phyloP scores from a whole-genome alignment of 2,888 invertebrate genomes.

The Tolmerus cingulatus region DNA sequence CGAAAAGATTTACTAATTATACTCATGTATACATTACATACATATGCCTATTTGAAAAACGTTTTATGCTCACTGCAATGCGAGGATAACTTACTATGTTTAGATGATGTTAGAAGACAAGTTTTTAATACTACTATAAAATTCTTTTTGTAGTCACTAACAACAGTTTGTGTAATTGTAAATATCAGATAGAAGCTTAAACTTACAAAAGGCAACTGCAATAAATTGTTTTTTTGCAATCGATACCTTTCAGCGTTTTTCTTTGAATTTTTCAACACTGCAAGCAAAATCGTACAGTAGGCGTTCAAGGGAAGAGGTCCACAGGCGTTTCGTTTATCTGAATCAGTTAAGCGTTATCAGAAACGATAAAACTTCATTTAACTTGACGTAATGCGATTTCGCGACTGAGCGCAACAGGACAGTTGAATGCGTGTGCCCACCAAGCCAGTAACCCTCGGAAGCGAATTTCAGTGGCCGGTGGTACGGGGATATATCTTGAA shows the following conservation, averaged over 20 bases:
- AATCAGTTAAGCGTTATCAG: background rate
- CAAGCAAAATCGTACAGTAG: background rate
- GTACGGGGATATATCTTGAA: background rate
- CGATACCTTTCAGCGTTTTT: background rate
- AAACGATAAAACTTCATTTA: background rate
- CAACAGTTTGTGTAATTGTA: too few species aligned
- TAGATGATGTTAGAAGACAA: too few species aligned
- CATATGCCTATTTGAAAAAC: too few species aligned
- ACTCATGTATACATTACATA: too few species aligned
- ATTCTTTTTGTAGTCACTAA: too few species aligned
- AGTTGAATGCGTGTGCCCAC: background rate
- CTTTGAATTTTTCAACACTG: background rate
- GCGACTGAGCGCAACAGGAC: background rate
- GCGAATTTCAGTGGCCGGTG: background rate
- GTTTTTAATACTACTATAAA: too few species aligned
- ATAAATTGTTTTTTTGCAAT: background rate
- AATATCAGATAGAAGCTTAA: too few species aligned
- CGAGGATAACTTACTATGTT: too few species aligned
- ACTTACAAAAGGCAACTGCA: too few species aligned
- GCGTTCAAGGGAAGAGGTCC: background rate
- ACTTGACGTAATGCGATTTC: background rate
- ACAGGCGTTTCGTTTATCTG: background rate
- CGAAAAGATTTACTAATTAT: too few species aligned
- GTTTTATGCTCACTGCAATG: too few species aligned
- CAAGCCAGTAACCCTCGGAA: background rate